Percentiles rank a stretch among this genome's conserved stretches.
These are phyloP conservation scores for Drosophila pseudotalamancana DNA, from an alignment of 2,888 invertebrate species.

Conservation along the genomic window DNA sequence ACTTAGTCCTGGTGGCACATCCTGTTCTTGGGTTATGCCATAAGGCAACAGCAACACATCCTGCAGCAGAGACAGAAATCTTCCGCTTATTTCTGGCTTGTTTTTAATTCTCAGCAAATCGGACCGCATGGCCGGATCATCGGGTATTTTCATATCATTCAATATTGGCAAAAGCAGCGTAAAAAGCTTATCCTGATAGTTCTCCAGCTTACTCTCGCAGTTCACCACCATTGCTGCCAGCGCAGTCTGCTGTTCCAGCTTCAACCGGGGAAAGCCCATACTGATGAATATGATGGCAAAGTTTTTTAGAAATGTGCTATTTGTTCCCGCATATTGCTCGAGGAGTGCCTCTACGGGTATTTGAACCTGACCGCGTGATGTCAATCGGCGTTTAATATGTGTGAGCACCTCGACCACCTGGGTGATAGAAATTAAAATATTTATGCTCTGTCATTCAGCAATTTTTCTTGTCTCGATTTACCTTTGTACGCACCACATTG, in stretches of 20 bases:
- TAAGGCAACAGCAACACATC: constrained; percentile 93
- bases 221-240: constrained; percentile 90
- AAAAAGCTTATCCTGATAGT: constrained; percentile 93
- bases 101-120: constrained; percentile 89
- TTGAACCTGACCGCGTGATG: constrained; percentile 92
- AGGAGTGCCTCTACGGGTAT: constrained; percentile 94
- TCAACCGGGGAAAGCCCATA: constrained; percentile 94
- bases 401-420: constrained; percentile 96
- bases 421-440: background rate
- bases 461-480: constrained; percentile 58
- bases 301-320: constrained; percentile 90
- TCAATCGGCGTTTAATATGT: constrained; percentile 95
- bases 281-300: constrained; percentile 97
- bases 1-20: constrained; percentile 91
- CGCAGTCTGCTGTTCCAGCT: constrained; percentile 89
- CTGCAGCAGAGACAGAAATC: constrained; percentile 90
- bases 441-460: constrained; percentile 50
- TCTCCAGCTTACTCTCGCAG: constrained; percentile 91
- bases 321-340: constrained; percentile 90
- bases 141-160: constrained; percentile 88
- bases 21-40: constrained; percentile 79
- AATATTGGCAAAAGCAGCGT: constrained; percentile 92
- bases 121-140: constrained; percentile 87
- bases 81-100: constrained; percentile 86
- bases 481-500: constrained; percentile 91